phyloP scores from a whole-genome alignment of 2,113 vertebrate genomes.

The Polypterus senegalus region DNA sequence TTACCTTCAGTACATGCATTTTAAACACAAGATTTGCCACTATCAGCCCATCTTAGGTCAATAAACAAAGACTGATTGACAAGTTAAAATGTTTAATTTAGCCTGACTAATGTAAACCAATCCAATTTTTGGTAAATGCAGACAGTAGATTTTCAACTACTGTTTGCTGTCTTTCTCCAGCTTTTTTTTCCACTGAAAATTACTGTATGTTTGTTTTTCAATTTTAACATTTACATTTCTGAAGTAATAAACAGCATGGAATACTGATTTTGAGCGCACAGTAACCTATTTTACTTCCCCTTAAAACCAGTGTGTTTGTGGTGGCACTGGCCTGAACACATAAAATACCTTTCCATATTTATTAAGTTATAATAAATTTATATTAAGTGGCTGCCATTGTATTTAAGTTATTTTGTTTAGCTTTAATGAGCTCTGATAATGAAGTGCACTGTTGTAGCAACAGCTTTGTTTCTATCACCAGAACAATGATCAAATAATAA shows the following conservation, averaged over 20 bases:
- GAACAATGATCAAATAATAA: neutral
- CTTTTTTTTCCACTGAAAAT: conserved; percentile 10
- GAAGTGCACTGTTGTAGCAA: neutral
- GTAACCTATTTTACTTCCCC: no score
- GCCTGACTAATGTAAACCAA: conserved; percentile 45
- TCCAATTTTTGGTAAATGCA: conserved; percentile 42
- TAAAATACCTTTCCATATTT: no score
- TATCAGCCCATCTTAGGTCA: conserved; percentile 76
- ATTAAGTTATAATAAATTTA: no score
- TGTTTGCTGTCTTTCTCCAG: conserved; percentile 25
- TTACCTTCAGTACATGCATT: conserved; percentile 44
- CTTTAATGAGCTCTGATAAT: no score
- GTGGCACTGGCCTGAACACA: no score
- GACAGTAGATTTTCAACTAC: conserved; percentile 50
- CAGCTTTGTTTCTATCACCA: neutral
- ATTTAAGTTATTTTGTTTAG: no score
- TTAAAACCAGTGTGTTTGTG: no score
- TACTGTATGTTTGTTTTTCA: conserved; percentile 1
- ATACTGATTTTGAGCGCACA: no score
- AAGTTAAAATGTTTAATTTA: conserved; percentile 68
- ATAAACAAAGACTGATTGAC: conserved; percentile 73
- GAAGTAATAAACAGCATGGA: no score
- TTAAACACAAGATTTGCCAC: conserved; percentile 53
- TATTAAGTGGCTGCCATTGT: conserved; percentile 3
- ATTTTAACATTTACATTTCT: neutral